Evolutionary conservation across 2,797 vertebrate genomes (phyloP).

Genomic region (Linurgus olivaceus): DNA sequence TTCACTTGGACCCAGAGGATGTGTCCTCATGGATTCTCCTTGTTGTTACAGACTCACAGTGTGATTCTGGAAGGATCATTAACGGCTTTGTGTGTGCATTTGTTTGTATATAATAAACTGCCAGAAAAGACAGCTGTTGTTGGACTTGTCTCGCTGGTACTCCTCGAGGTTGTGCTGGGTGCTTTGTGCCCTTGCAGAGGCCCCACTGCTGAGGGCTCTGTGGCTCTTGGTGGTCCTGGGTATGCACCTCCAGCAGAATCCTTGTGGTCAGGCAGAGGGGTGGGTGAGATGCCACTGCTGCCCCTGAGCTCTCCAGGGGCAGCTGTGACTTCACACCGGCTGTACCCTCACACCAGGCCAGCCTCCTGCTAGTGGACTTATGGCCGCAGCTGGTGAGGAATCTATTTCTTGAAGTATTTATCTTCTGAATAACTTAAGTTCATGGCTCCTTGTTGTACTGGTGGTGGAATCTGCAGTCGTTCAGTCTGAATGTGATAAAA

Average conservation of each 20-base stretch:
- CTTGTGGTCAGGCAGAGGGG: neutral
- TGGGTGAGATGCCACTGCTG: neutral
- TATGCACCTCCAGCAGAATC: neutral
- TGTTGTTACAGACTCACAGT: neutral
- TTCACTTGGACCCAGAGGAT: neutral
- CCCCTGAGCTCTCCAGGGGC: neutral
- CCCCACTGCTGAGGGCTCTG: neutral
- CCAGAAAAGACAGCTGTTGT: neutral
- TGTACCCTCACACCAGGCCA: neutral
- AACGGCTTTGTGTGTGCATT: neutral
- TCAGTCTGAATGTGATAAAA: neutral
- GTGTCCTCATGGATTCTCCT: neutral
- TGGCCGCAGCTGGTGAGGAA: neutral
- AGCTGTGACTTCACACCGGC: neutral
- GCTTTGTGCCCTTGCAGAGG: neutral
- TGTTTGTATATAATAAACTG: neutral
- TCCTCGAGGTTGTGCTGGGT: neutral
- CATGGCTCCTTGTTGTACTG: neutral
- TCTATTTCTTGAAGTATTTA: neutral
- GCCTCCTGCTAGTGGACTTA: neutral
- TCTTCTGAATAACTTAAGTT: neutral
- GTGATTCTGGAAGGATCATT: neutral
- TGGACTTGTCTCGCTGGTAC: neutral
- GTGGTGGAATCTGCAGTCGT: neutral
- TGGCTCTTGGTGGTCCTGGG: neutral